Evolutionary conservation across 92 coral and sea anemone species (phyloP).

Genomic region (Pocillopora meandrina): DNA sequence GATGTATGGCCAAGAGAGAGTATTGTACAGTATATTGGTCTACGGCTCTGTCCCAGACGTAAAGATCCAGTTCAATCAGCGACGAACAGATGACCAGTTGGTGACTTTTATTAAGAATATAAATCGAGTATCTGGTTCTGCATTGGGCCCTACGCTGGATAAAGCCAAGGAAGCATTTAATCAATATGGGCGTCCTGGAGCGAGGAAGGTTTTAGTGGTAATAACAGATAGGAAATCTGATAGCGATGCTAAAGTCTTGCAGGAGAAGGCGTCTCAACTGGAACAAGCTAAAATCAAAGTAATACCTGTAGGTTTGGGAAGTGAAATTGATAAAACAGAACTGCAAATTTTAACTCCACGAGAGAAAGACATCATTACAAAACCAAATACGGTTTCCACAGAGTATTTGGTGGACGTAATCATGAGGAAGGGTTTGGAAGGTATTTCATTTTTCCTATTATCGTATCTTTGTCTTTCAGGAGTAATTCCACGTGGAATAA

Average conservation of each 20-base stretch:
- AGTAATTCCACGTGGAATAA: too few relatives aligned
- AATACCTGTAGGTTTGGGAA: conserved; percentile 81
- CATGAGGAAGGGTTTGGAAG: conserved; percentile 65
- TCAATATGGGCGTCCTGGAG: conserved; percentile 61
- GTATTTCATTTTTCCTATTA: conserved; percentile 12
- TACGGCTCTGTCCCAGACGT: conserved; percentile 49
- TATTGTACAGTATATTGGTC: conserved; percentile 54
- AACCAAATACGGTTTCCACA: conserved; percentile 43
- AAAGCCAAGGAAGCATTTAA: conserved; percentile 72
- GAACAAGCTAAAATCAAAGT: conserved; percentile 66
- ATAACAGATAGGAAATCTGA: conserved; percentile 77
- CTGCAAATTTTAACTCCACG: conserved; percentile 55
- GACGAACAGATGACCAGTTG: conserved; percentile 53
- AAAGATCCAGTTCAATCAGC: conserved; percentile 39
- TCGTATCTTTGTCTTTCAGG: background rate
- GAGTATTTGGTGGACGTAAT: conserved; percentile 45
- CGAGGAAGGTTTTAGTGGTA: conserved; percentile 72
- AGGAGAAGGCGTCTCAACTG: conserved; percentile 43
- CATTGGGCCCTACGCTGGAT: conserved; percentile 64
- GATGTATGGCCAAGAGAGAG: conserved; percentile 49
- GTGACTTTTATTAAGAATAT: conserved; percentile 42
- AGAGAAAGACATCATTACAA: conserved; percentile 51
- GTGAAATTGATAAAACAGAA: conserved; percentile 55
- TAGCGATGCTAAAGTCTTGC: conserved; percentile 42
- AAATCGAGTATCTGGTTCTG: conserved; percentile 48